These are phyloP conservation scores for Tarsius wallacei DNA, from an alignment of 2,797 vertebrate species.

Conservation along the genomic window DNA sequence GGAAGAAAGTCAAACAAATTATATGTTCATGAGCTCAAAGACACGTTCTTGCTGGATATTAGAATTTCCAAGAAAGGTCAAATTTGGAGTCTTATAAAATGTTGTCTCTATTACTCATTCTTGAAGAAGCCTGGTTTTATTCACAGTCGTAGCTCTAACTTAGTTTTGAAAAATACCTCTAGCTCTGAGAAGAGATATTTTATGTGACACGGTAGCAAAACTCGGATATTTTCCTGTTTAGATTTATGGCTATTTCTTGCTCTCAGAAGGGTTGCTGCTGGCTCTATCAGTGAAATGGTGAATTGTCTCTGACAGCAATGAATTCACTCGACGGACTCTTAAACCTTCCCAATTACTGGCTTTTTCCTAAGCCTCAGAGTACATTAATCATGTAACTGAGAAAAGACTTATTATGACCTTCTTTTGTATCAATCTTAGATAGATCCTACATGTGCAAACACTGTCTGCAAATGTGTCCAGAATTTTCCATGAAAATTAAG, in stretches of 20 bases:
- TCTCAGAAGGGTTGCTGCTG: conserved; percentile 83
- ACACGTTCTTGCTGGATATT: conserved; percentile 77
- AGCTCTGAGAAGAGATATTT: conserved; percentile 81
- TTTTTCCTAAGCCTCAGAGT: conserved; percentile 84
- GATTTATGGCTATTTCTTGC: conserved; percentile 85
- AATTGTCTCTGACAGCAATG: conserved; percentile 88
- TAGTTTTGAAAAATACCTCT: conserved; percentile 84
- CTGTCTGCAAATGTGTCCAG: conserved; percentile 52
- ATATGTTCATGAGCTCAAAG: conserved; percentile 76
- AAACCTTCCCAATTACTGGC: conserved; percentile 88
- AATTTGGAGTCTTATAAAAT: conserved; percentile 75
- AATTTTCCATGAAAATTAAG: conserved; percentile 48
- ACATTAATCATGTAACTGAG: conserved; percentile 86
- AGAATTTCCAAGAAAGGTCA: conserved; percentile 77
- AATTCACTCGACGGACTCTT: conserved; percentile 85
- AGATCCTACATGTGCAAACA: conserved; percentile 49
- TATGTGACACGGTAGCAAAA: conserved; percentile 85
- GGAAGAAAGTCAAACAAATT: conserved; percentile 71
- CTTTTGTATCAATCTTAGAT: conserved; percentile 83
- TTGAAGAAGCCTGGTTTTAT: conserved; percentile 71
- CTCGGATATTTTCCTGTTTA: conserved; percentile 86
- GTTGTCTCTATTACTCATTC: conserved; percentile 82
- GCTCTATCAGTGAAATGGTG: conserved; percentile 78
- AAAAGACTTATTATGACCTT: conserved; percentile 85
- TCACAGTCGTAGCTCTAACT: conserved; percentile 76